Evolutionary conservation across 2,888 invertebrate genomes (phyloP).

Genomic region (Melinopterus prodromus): DNA sequence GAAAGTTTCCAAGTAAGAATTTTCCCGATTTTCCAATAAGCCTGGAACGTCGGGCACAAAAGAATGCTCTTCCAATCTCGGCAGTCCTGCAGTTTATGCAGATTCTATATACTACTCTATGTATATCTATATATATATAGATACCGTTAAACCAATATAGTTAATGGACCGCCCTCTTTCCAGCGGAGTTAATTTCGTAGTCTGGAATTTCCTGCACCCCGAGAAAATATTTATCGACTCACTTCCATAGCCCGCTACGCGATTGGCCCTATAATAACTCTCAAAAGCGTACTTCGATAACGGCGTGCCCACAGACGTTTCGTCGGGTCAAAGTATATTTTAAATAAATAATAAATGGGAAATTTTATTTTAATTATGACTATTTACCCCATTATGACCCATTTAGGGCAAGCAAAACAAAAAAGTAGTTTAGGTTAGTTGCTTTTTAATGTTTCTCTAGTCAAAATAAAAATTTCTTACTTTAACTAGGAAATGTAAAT

Average conservation of each 20-base stretch:
- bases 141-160: constrained; percentile 47
- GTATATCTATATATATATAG: neutral
- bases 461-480: too few species aligned
- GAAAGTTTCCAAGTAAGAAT: constrained; percentile 9
- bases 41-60: neutral
- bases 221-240: constrained; percentile 8
- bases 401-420: too few species aligned
- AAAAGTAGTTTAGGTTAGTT: too few species aligned
- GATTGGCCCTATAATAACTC: neutral
- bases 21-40: constrained; percentile 23
- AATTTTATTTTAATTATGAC: too few species aligned
- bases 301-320: too few species aligned
- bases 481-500: too few species aligned
- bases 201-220: constrained; percentile 22
- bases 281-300: too few species aligned
- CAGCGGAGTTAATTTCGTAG: constrained; percentile 29
- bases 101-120: constrained; percentile 31
- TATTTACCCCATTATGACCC: too few species aligned
- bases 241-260: neutral
- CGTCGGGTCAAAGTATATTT: too few species aligned
- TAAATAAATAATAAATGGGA: too few species aligned
- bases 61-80: constrained; percentile 23
- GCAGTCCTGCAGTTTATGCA: constrained; percentile 30
- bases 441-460: too few species aligned
- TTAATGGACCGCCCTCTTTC: constrained; percentile 46